Evolutionary conservation across 1,140 invertebrate genomes (phyloP).

Genomic region (Argopecten irradians): DNA sequence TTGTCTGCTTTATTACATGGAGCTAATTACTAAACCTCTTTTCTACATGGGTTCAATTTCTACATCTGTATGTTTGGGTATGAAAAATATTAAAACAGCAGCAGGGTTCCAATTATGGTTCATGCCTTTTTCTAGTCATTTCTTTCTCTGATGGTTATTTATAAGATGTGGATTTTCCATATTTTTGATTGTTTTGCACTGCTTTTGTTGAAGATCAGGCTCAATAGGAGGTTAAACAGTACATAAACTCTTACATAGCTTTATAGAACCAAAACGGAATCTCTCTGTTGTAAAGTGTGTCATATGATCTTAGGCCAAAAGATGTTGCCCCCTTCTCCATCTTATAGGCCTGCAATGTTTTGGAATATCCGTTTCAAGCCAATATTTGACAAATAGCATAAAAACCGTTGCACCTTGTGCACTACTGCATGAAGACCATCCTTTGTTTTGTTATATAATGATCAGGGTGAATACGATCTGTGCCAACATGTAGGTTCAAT

Average conservation of each 20-base stretch:
- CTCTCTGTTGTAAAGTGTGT: not conserved
- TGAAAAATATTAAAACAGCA: not conserved
- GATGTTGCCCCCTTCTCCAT: not conserved
- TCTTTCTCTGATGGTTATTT: not conserved
- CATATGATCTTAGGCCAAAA: not conserved
- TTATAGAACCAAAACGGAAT: not conserved
- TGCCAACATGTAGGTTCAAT: not conserved
- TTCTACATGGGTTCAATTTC: conserved; percentile 4
- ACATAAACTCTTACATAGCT: not conserved
- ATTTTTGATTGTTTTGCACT: not conserved
- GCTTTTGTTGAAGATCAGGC: not conserved
- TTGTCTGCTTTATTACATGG: not conserved
- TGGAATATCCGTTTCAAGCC: not conserved
- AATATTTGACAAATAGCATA: not conserved
- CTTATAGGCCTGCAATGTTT: not conserved
- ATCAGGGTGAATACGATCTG: not conserved
- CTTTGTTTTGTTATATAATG: not conserved
- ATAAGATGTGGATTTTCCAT: not conserved
- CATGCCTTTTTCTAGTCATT: not conserved
- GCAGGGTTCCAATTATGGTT: not conserved
- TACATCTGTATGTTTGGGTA: not conserved
- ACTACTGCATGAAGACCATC: not conserved
- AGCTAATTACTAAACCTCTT: not conserved
- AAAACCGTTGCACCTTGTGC: not conserved
- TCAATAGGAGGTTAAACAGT: not conserved